Percentiles rank a stretch among this genome's conserved stretches.
phyloP scores from a whole-genome alignment of 2,888 invertebrate species.

The Cybosia mesomella region DNA sequence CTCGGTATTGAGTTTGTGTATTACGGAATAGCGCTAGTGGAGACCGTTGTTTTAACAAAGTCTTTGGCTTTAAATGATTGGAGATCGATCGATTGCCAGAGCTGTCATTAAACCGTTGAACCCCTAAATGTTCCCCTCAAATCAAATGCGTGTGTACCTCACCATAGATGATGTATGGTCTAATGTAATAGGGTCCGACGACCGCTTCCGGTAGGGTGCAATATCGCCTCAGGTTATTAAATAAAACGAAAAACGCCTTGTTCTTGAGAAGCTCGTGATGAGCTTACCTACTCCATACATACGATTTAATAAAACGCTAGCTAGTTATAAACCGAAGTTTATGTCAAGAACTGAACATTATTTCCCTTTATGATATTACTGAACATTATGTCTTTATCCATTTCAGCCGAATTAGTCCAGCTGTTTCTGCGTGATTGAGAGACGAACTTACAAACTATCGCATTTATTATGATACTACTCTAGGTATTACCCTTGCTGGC shows the following conservation, averaged over 20 bases:
- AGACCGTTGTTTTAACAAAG: background rate
- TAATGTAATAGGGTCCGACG: slow-evolving; percentile 19
- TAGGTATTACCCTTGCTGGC: no score
- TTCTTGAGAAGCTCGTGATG: background rate
- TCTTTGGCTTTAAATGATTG: slow-evolving; percentile 16
- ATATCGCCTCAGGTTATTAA: slow-evolving; percentile 15
- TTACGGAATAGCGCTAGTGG: background rate
- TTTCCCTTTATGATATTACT: no score
- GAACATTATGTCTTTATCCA: no score
- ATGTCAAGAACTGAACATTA: background rate
- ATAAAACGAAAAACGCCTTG: slow-evolving; percentile 3
- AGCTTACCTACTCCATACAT: background rate
- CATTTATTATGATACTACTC: background rate
- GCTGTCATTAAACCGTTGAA: slow-evolving; percentile 15
- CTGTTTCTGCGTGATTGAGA: no score
- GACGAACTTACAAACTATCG: background rate
- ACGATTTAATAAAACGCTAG: background rate
- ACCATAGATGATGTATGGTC: slow-evolving; percentile 28
- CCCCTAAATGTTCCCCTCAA: slow-evolving; percentile 22
- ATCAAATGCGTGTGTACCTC: slow-evolving; percentile 18
- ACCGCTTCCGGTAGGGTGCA: slow-evolving; percentile 11
- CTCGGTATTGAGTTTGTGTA: background rate
- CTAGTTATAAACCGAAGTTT: background rate
- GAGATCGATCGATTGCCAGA: slow-evolving; percentile 19
- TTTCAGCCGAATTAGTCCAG: background rate